These are phyloP conservation scores for Crematogaster levior DNA, from an alignment of 2,888 invertebrate genomes.

Conservation along the genomic window DNA sequence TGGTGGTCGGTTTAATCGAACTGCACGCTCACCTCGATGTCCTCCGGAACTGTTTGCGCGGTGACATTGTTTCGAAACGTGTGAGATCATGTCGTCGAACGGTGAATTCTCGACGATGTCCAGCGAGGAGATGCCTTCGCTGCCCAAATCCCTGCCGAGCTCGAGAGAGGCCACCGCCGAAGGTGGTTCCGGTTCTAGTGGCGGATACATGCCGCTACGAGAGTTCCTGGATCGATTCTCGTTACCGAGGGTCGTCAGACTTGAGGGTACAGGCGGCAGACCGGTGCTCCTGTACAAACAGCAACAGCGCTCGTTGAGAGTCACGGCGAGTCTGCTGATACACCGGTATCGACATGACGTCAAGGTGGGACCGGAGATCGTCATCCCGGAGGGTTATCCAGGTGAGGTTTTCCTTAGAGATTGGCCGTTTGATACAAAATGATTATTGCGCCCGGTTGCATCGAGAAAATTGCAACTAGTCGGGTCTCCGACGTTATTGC, in stretches of 20 bases:
- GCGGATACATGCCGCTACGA: slow-evolving; percentile 82
- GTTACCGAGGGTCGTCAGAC: slow-evolving; percentile 85
- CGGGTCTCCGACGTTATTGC: neutral
- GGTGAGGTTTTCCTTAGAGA: slow-evolving; percentile 79
- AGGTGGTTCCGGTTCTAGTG: slow-evolving; percentile 80
- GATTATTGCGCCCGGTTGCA: neutral
- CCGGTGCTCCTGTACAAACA: slow-evolving; percentile 84
- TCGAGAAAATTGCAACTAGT: neutral
- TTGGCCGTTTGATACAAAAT: neutral
- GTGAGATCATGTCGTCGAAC: slow-evolving; percentile 81
- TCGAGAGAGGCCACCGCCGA: slow-evolving; percentile 83
- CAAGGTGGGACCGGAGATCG: slow-evolving; percentile 86
- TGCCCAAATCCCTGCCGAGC: slow-evolving; percentile 82
- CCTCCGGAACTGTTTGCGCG: neutral
- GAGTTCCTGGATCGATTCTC: slow-evolving; percentile 85
- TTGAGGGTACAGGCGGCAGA: slow-evolving; percentile 85
- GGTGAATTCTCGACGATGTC: slow-evolving; percentile 84
- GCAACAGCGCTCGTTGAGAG: slow-evolving; percentile 81
- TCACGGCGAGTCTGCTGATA: slow-evolving; percentile 84
- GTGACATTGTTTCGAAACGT: neutral
- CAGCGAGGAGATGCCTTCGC: slow-evolving; percentile 82
- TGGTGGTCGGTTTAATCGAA: neutral
- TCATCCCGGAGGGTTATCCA: slow-evolving; percentile 86
- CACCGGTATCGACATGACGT: slow-evolving; percentile 86
- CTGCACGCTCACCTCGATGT: neutral